phyloP scores from a whole-genome alignment of 2,113 vertebrate species.

The Microcebus griseorufus region DNA sequence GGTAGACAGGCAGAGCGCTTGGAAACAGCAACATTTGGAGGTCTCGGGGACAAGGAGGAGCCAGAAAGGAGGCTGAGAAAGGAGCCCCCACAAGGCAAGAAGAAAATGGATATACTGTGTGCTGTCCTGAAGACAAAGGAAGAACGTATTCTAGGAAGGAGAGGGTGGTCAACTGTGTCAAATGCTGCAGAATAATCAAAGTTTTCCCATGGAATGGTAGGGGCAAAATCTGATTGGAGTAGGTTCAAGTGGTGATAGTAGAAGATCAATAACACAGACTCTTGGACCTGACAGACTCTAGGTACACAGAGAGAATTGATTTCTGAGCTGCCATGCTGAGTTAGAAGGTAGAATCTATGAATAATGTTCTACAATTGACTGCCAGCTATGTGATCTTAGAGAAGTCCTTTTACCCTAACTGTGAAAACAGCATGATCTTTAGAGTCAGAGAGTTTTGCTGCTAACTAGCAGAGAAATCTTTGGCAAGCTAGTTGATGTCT shows the following conservation, averaged over 20 bases:
- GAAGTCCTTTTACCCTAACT: neutral
- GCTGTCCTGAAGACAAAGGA: neutral
- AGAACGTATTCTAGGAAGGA: neutral
- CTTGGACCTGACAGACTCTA: neutral
- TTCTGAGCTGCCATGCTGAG: neutral
- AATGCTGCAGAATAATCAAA: neutral
- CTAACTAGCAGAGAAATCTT: neutral
- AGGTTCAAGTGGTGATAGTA: neutral
- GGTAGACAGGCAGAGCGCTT: neutral
- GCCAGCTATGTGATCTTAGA: neutral
- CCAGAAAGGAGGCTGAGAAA: neutral
- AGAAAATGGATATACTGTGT: neutral
- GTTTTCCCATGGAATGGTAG: neutral
- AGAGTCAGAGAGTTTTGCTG: neutral
- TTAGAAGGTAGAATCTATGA: neutral
- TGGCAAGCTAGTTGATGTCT: neutral
- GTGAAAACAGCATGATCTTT: neutral
- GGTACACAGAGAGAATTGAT: neutral
- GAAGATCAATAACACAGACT: neutral
- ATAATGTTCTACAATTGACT: neutral
- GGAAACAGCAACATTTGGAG: neutral
- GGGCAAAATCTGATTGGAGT: neutral
- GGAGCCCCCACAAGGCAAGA: neutral
- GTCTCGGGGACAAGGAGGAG: neutral
- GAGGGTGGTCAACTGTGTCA: neutral